Evolutionary conservation across 2,797 vertebrate species (phyloP), one percentile per base, ranked within the genome.

Genomic region (Phoebastria nigripes): DNA sequence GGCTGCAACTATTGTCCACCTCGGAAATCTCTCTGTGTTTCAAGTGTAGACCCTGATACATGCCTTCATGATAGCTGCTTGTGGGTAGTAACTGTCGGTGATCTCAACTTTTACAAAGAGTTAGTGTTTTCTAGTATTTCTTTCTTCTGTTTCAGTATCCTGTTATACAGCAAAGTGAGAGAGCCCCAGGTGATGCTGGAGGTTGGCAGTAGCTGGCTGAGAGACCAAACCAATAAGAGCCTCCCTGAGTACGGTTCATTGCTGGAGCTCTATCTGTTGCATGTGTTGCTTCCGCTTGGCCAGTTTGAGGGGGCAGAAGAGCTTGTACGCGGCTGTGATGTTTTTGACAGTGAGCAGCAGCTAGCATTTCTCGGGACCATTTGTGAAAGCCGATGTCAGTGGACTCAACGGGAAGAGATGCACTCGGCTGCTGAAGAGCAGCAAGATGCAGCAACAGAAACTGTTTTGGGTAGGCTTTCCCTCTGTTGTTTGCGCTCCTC

Each of bases 81-180:
- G 29, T 39, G 56, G 18, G 12, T 25, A 24, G 28, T 29, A 49
- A 46, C 29, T 61, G n/a, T 39, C 28, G 14, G 35, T 3, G 20
- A 11, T n/a, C 22, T 21, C 56, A 14, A 4, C 47, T 80, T 56
- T 18, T 21, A 25, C 17, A 22, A 7, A 33, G 29, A 41, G 9
- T 37, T 18, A 1, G 9, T 10, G 4, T 58, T 33, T 62, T 71
- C 72, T 82, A 19, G 16, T 14, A 0, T 28, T 66, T 77, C 4
- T 74, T 41, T 37, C 17, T 80, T 79, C 8, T 52, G 3, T 91
- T 95, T 70, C 97, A 99, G 99, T 89, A 98, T 99, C 94, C 98
- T 99, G 65, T 97, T 99, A 15, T 99, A 99, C 95, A 98, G 98
- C 86, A 98, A 99, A 88, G 99, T 99, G 93, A 87, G 95, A 28